phyloP scores from a whole-genome alignment of 2,797 vertebrate species.

The Acomys russatus region DNA sequence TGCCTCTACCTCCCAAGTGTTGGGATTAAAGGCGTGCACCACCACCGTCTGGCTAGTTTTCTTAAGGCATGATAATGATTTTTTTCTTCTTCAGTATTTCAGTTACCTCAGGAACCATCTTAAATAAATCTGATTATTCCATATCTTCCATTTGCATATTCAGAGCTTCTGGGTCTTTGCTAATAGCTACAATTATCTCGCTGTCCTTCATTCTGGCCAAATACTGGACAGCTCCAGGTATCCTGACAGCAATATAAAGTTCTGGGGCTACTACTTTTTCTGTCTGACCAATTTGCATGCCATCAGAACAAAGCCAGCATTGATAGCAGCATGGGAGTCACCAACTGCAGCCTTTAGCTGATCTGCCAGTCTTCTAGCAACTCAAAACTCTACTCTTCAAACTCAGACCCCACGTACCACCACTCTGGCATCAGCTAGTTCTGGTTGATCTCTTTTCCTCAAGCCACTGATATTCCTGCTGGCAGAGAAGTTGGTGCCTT shows the following conservation, averaged over 20 bases:
- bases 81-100: conserved; percentile 92
- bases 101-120: conserved; percentile 97
- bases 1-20: too few species aligned
- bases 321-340: neutral
- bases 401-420: conserved; percentile 97
- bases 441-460: conserved; percentile 96
- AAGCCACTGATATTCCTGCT: conserved; percentile 93
- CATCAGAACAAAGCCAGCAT: neutral
- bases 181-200: neutral
- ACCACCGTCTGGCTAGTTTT: neutral
- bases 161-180: neutral
- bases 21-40: too few species aligned
- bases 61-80: neutral
- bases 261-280: neutral
- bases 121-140: conserved; percentile 65
- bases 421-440: conserved; percentile 96
- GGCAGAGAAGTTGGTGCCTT: conserved; percentile 90
- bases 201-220: neutral
- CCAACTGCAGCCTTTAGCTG: conserved; percentile 96
- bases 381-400: conserved; percentile 94
- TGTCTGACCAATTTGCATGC: neutral
- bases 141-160: neutral
- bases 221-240: neutral
- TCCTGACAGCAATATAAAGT: neutral
- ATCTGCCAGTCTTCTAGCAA: conserved; percentile 97